phyloP scores from a whole-genome alignment of 2,113 vertebrate genomes.

The Deroptyus accipitrinus region DNA sequence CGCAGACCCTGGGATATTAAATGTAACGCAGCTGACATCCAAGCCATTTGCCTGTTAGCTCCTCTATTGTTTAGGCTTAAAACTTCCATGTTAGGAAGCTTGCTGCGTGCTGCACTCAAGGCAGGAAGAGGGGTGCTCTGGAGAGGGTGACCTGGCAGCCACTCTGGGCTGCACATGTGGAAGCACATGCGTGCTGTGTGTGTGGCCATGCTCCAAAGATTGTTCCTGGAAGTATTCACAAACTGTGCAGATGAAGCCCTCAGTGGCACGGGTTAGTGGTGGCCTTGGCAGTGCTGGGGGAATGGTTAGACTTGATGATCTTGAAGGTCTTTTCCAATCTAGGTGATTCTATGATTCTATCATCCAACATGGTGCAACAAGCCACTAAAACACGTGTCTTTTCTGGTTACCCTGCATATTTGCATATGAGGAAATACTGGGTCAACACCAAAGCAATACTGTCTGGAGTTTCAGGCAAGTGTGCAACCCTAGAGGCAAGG shows the following conservation, averaged over 20 bases:
- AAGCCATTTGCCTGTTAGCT: neutral
- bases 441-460: neutral
- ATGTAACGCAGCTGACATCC: neutral
- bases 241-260: neutral
- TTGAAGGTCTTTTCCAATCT: neutral
- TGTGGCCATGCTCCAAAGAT: neutral
- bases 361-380: neutral
- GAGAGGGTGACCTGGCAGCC: accelerated
- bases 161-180: neutral
- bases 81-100: neutral
- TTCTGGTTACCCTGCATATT: neutral
- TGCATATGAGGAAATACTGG: neutral
- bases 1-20: neutral
- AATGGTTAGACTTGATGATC: neutral
- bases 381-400: accelerated
- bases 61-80: neutral
- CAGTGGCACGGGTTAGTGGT: neutral
- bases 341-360: neutral
- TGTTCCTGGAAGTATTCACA: neutral
- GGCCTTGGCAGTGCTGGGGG: neutral
- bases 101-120: neutral
- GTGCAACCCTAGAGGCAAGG: neutral
- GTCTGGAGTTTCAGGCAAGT: neutral
- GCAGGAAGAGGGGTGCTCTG: neutral
- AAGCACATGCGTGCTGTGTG: accelerated